phyloP scores from a whole-genome alignment of 2,113 vertebrate genomes.

The Antechinus flavipes region DNA sequence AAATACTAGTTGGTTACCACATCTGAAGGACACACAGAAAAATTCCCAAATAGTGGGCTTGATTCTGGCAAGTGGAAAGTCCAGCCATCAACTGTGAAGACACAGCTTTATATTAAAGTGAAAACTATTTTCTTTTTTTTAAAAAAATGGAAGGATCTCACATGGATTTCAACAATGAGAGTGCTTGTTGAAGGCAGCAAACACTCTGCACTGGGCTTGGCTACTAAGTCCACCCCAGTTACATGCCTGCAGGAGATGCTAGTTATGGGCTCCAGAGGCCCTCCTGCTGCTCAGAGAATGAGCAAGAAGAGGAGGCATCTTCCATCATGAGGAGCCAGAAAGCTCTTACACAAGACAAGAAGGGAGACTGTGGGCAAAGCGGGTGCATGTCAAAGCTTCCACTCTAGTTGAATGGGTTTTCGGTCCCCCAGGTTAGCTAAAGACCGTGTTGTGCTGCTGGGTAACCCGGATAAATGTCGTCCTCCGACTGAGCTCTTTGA shows the following conservation, averaged over 20 bases:
- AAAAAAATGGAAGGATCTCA: neutral
- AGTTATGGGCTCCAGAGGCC: slow-evolving; percentile 16
- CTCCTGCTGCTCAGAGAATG: neutral
- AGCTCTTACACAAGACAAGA: neutral
- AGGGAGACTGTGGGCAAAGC: neutral
- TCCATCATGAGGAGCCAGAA: slow-evolving; percentile 21
- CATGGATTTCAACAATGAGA: slow-evolving; percentile 41
- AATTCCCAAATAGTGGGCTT: neutral
- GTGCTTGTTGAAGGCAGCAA: slow-evolving; percentile 35
- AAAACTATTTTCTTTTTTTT: slow-evolving; percentile 49
- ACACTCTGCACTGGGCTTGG: slow-evolving; percentile 28
- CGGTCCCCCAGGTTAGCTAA: slow-evolving; percentile 81
- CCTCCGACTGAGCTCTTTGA: slow-evolving; percentile 96
- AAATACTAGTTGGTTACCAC: too few species aligned
- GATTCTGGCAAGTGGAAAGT: slow-evolving; percentile 42
- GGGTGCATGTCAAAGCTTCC: neutral
- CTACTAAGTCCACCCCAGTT: neutral
- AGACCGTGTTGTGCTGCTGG: slow-evolving; percentile 95
- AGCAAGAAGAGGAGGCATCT: neutral
- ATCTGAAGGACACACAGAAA: neutral
- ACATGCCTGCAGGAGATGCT: slow-evolving; percentile 12
- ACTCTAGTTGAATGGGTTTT: neutral
- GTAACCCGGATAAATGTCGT: slow-evolving; percentile 98
- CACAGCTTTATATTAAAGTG: slow-evolving; percentile 71
- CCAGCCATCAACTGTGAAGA: slow-evolving; percentile 38